Base-by-base conservation (phyloP, 2,113 vertebrate species). In the Syngnathus typhle region DNA sequence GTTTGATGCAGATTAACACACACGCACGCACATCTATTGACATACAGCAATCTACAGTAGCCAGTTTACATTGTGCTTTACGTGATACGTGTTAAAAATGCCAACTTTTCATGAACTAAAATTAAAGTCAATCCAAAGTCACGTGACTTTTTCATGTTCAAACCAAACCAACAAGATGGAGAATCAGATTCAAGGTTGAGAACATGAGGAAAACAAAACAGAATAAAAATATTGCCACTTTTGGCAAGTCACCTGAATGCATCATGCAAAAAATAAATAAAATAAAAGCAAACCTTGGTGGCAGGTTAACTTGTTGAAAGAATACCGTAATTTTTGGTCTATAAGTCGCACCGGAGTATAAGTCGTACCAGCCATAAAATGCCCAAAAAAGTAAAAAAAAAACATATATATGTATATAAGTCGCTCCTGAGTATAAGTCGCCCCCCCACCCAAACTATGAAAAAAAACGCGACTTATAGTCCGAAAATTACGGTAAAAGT, bases 1-100 rank as follows among this genome's bases (percentile, higher is more conserved):
- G 80, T 84, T 85, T 82, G 69, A 81, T 67, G 13, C 78, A 76
- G 74, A 77, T 77, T 73, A 77, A 43, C 44, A 7, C 60, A 51
- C 32, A 54, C 63, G 64, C 65, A 70, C 69, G 71, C 54, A 62
- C 56, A 59, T 27, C 63, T 60, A 68, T 70, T 78, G 73, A 75
- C 21, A 79, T 52, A 44, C 60, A 67, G 41, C 68, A 73, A 49
- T 64, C 70, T 49, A 65, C 72, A 62, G 66, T 62, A 68, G 68
- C 44, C 58, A 27, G 54, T 6, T 1, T 54, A 16, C 27, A 11
- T 21, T 19, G 13, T 21, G 5, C 21, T 23, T 16, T n/a, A 56
- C 11, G 18, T 56, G 11, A 5, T 7, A 58, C 1, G 4, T 5
- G 11, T 0, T 13, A 4, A 46, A 46, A 46, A 13, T 7, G 9